Conservation (phyloP, 2,113 vertebrate genomes). For the Sinosuthora webbiana region DNA sequence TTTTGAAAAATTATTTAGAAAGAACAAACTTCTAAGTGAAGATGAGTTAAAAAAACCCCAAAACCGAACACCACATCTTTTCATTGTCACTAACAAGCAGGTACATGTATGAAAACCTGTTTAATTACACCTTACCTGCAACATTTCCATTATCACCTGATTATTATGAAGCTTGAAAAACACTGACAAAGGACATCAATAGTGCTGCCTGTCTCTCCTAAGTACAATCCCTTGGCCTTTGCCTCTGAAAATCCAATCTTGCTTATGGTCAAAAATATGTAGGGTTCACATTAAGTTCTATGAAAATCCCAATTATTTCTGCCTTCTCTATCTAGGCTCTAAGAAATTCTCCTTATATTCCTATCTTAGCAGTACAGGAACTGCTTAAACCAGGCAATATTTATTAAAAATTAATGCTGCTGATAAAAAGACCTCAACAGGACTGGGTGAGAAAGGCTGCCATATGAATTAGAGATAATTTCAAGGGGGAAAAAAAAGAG, state of each 20-base stretch:
- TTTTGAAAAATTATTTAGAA: neutral
- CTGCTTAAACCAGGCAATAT: neutral
- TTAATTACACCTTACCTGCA: neutral
- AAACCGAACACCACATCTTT: neutral
- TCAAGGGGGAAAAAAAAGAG: neutral
- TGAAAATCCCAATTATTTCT: neutral
- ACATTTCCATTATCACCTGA: neutral
- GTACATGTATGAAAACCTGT: neutral
- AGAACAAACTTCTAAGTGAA: neutral
- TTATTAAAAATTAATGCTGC: neutral
- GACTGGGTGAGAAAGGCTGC: neutral
- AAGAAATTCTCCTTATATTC: neutral
- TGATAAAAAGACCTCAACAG: neutral
- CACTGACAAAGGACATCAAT: neutral
- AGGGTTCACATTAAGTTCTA: neutral
- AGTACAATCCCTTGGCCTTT: neutral
- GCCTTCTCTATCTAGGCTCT: neutral
- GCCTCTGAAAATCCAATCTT: neutral
- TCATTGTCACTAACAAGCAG: neutral
- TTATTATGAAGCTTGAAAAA: neutral
- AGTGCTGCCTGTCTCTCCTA: neutral
- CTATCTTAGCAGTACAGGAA: neutral
- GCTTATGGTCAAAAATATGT: neutral
- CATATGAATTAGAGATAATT: neutral
- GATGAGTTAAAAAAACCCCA: neutral